phyloP scores from a whole-genome alignment of 2,888 invertebrate genomes.

The Drepana falcataria region DNA sequence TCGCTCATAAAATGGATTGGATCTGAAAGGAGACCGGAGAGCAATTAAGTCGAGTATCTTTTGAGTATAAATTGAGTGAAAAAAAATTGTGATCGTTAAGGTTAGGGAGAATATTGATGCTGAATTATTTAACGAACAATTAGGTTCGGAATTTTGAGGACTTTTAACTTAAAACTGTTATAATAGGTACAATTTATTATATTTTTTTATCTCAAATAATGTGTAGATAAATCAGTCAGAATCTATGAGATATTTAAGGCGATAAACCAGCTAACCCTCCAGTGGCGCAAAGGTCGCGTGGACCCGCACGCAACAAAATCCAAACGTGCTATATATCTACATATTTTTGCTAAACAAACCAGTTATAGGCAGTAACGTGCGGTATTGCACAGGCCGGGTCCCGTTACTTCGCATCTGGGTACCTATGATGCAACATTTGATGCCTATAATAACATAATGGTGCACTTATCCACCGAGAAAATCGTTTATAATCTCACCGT shows the following conservation, averaged over 20 bases:
- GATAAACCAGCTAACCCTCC: slow-evolving; percentile 52
- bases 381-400: slow-evolving; percentile 56
- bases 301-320: slow-evolving; percentile 53
- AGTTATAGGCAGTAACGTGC: slow-evolving; percentile 49
- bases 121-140: background rate
- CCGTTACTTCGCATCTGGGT: slow-evolving; percentile 61
- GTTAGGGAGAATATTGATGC: background rate
- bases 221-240: slow-evolving; percentile 8
- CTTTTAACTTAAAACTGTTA: no score
- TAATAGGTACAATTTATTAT: no score
- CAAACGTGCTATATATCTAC: slow-evolving; percentile 38
- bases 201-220: slow-evolving; percentile 6
- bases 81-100: slow-evolving; percentile 36
- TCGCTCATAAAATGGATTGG: slow-evolving; percentile 60
- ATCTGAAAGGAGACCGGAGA: slow-evolving; percentile 57
- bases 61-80: slow-evolving; percentile 78
- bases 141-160: no score
- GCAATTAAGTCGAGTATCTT: slow-evolving; percentile 78
- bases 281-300: slow-evolving; percentile 51
- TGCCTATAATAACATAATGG: slow-evolving; percentile 73
- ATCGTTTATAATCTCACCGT: slow-evolving; percentile 23
- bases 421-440: slow-evolving; percentile 68
- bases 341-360: slow-evolving; percentile 62
- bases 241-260: slow-evolving; percentile 11
- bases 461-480: slow-evolving; percentile 46